Conservation (phyloP, 2,797 vertebrate genomes). For the Antrozous pallidus region DNA sequence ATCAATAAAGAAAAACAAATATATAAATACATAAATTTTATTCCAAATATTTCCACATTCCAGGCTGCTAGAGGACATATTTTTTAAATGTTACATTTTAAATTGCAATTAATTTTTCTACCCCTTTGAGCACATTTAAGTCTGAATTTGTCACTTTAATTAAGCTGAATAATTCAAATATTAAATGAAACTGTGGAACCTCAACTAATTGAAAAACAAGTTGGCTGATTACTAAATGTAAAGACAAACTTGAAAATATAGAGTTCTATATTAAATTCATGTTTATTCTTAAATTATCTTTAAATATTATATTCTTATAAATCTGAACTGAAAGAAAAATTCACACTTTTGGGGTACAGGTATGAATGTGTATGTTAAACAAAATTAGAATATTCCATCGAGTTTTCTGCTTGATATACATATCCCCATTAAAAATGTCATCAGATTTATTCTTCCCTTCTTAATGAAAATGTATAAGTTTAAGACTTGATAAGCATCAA, state of each 20-base stretch:
- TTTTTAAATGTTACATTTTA: slow-evolving; percentile 56
- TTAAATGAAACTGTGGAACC: slow-evolving; percentile 74
- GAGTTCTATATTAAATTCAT: slow-evolving; percentile 24
- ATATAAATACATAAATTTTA: background rate
- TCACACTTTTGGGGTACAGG: background rate
- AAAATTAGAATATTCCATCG: background rate
- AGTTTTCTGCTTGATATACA: background rate
- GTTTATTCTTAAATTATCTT: slow-evolving; percentile 17
- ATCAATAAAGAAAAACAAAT: too few relatives aligned
- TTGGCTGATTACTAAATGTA: slow-evolving; percentile 50
- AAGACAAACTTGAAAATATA: slow-evolving; percentile 53
- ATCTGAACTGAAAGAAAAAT: background rate
- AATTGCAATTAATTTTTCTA: slow-evolving; percentile 72
- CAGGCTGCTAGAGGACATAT: background rate
- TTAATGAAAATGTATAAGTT: slow-evolving; percentile 12
- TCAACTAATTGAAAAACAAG: slow-evolving; percentile 72
- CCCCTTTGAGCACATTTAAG: slow-evolving; percentile 71
- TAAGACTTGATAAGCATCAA: background rate
- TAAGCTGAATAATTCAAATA: slow-evolving; percentile 77
- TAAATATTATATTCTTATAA: background rate
- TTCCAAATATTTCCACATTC: slow-evolving; percentile 15
- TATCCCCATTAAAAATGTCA: background rate
- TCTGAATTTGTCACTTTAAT: slow-evolving; percentile 72
- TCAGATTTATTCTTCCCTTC: background rate
- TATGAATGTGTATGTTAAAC: background rate